Conservation (phyloP, 2,113 vertebrate species). For the Clinocottus analis region DNA sequence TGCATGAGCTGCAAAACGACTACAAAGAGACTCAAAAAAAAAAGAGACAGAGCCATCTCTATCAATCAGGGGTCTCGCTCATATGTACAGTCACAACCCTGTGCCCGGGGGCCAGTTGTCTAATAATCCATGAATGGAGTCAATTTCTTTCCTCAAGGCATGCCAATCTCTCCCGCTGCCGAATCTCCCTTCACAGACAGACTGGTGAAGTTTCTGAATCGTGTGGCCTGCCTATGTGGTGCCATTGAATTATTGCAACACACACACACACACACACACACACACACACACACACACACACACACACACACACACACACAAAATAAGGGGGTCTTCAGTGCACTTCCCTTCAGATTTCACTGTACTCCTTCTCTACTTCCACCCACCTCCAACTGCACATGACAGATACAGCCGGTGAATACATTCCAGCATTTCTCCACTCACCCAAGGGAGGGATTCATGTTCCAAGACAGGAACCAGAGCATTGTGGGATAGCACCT, state of each 20-base stretch:
- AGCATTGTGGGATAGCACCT: slow-evolving; percentile 44
- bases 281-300: slow-evolving; percentile 14
- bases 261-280: slow-evolving; percentile 3
- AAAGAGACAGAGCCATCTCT: not conserved
- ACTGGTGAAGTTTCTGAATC: slow-evolving; percentile 29
- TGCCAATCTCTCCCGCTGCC: not conserved
- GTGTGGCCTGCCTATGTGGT: slow-evolving; percentile 1
- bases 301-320: not conserved
- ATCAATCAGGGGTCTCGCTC: not conserved
- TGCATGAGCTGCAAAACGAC: not conserved
- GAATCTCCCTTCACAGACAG: not conserved
- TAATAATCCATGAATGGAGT: not conserved
- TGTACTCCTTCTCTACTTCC: slow-evolving; percentile 23
- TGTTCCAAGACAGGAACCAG: slow-evolving; percentile 34
- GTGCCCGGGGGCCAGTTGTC: not conserved
- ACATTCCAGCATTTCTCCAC: slow-evolving; percentile 43
- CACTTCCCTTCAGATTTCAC: slow-evolving; percentile 19
- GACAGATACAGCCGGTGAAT: slow-evolving; percentile 59
- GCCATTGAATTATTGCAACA: slow-evolving; percentile 35
- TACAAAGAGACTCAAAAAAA: too few species aligned
- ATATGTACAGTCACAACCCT: not conserved
- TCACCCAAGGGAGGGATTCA: slow-evolving; percentile 50
- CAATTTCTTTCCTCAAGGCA: not conserved
- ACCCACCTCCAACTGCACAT: slow-evolving; percentile 40
- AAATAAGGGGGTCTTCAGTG: slow-evolving; percentile 2